These are phyloP conservation scores for Onchidella celtica DNA, from an alignment of 2,888 invertebrate genomes.

Conservation along the genomic window DNA sequence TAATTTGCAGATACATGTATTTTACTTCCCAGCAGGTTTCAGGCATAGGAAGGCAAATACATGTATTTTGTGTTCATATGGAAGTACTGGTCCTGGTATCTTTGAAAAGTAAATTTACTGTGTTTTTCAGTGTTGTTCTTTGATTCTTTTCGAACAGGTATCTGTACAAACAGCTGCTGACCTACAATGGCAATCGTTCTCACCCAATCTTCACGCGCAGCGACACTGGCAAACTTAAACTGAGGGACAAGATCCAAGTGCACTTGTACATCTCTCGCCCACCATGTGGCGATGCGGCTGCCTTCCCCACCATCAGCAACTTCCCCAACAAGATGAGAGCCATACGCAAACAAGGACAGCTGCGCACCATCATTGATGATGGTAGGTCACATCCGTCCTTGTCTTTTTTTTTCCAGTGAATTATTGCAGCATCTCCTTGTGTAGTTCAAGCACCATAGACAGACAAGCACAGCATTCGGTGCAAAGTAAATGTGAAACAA, in stretches of 20 bases:
- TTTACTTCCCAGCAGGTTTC: no score
- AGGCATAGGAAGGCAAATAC: no score
- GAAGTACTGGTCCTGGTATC: no score
- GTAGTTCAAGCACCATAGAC: neutral
- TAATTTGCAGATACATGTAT: no score
- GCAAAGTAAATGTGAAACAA: no score
- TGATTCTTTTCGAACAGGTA: constrained; percentile 39
- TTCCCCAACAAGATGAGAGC: constrained; percentile 57
- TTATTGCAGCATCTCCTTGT: no score
- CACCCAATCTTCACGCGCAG: constrained; percentile 55
- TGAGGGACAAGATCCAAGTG: constrained; percentile 56
- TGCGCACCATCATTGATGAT: constrained; percentile 60
- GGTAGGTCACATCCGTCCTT: constrained; percentile 55
- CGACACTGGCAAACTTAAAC: constrained; percentile 52
- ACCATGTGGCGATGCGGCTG: constrained; percentile 61
- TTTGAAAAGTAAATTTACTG: no score
- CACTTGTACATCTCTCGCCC: constrained; percentile 60
- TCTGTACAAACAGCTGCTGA: constrained; percentile 53
- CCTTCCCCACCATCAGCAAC: constrained; percentile 60
- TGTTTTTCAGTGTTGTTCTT: neutral
- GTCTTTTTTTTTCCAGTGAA: no score
- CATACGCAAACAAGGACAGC: constrained; percentile 58
- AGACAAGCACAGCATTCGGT: no score
- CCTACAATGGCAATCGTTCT: constrained; percentile 48
- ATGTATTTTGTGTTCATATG: no score